Percentiles rank a stretch among this genome's conserved stretches.
These are phyloP conservation scores for Drosophila ustulata DNA, from an alignment of 2,888 invertebrate genomes.

Conservation along the genomic window DNA sequence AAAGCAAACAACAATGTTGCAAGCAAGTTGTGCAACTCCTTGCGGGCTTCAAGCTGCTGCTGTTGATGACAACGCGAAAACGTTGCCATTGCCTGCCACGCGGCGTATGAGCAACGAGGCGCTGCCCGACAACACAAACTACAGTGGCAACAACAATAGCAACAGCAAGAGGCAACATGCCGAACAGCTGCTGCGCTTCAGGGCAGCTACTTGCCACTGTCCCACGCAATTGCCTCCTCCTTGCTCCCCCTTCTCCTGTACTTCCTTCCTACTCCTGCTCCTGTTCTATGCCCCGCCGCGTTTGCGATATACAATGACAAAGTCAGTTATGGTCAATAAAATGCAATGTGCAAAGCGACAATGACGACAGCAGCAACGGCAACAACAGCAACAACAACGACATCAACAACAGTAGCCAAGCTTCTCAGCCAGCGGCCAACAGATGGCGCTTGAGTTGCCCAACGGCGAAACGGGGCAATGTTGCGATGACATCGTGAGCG, in stretches of 20 bases:
- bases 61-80: constrained; percentile 68
- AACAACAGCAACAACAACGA: constrained; percentile 3
- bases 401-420: constrained; percentile 19
- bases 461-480: constrained; percentile 23
- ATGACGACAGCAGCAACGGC: constrained; percentile 38
- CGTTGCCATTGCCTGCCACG: constrained; percentile 56
- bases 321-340: constrained; percentile 81
- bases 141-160: constrained; percentile 24
- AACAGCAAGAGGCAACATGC: constrained; percentile 19
- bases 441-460: constrained; percentile 59
- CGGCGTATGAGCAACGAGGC: constrained; percentile 71
- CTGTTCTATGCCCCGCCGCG: constrained; percentile 11
- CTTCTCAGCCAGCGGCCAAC: constrained; percentile 42
- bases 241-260: neutral
- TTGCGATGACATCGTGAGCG: constrained; percentile 40
- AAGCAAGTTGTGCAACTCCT: constrained; percentile 41
- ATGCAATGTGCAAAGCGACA: constrained; percentile 75
- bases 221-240: too few relatives aligned
- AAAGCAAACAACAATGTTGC: constrained; percentile 66
- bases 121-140: constrained; percentile 21
- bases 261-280: neutral
- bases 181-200: constrained; percentile 49
- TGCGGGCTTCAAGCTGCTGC: constrained; percentile 39
- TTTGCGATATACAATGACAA: constrained; percentile 67
- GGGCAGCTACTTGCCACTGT: constrained; percentile 18